Conservation (phyloP, 2,888 invertebrate species). For the Pristionchus maxplancki region DNA sequence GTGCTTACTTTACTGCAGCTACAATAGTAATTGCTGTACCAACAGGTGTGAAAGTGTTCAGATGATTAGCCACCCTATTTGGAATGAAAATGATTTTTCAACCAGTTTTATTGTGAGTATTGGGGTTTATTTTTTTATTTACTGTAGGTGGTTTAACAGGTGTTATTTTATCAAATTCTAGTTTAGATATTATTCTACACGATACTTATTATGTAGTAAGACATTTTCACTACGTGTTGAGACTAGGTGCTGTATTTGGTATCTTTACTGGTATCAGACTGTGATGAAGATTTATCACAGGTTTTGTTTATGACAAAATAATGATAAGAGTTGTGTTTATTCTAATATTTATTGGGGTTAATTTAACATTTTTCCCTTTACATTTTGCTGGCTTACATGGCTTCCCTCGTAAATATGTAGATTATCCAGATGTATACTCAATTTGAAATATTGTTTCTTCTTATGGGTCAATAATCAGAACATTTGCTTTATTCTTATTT, state of each 20-base stretch:
- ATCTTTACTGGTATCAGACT: constrained; percentile 86
- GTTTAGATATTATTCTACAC: constrained; percentile 86
- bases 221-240: constrained; percentile 88
- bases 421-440: constrained; percentile 84
- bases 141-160: constrained; percentile 84
- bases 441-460: constrained; percentile 85
- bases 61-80: constrained; percentile 85
- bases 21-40: constrained; percentile 91
- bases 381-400: constrained; percentile 86
- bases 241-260: constrained; percentile 88
- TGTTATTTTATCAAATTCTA: constrained; percentile 85
- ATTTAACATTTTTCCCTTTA: constrained; percentile 88
- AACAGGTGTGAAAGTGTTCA: constrained; percentile 89
- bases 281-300: constrained; percentile 85
- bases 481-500: constrained; percentile 82
- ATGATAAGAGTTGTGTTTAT: constrained; percentile 85
- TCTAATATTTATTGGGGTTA: constrained; percentile 86
- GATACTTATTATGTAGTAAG: constrained; percentile 90
- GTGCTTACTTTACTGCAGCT: constrained; percentile 89
- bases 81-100: constrained; percentile 83
- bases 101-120: constrained; percentile 83
- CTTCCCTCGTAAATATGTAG: constrained; percentile 87
- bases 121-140: constrained; percentile 88
- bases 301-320: constrained; percentile 82
- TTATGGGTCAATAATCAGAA: constrained; percentile 84